phyloP scores from a whole-genome alignment of 1,140 invertebrate genomes.

The Macrocentrus cingulum region DNA sequence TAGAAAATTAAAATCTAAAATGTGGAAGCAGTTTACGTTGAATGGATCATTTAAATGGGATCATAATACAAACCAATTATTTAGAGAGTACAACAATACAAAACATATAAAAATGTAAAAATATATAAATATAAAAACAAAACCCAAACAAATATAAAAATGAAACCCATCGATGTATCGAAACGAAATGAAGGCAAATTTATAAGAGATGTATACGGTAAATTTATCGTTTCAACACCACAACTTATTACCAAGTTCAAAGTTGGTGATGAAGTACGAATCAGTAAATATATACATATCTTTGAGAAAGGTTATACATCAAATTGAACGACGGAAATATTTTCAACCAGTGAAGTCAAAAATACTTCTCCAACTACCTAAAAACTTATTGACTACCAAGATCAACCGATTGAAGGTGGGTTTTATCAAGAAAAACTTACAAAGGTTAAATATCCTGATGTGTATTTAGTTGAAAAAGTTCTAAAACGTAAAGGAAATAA shows the following conservation, averaged over 20 bases:
- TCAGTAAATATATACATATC: conserved; percentile 6
- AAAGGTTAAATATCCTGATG: neutral
- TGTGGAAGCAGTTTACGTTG: conserved; percentile 3
- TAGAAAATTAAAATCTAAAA: conserved; percentile 5
- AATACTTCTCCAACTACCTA: neutral
- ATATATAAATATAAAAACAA: neutral
- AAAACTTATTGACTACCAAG: neutral
- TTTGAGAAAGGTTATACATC: conserved; percentile 12
- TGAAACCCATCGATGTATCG: too few relatives aligned
- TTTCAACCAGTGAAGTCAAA: neutral
- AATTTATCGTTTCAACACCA: too few relatives aligned
- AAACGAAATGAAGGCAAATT: too few relatives aligned
- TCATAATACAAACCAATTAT: neutral
- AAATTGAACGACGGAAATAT: neutral
- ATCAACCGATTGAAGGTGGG: neutral
- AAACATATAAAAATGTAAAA: conserved; percentile 11
- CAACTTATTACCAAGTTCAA: neutral
- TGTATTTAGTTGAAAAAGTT: neutral
- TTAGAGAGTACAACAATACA: conserved; percentile 4
- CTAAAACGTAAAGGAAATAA: neutral
- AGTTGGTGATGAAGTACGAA: conserved; percentile 4
- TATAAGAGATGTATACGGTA: too few relatives aligned
- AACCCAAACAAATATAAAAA: too few relatives aligned
- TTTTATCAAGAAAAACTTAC: conserved; percentile 1
- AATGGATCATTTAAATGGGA: conserved; percentile 9